Percentiles rank a stretch among this genome's conserved stretches.
Conservation (phyloP, 2,888 invertebrate species). For the Nomada goodeniana region DNA sequence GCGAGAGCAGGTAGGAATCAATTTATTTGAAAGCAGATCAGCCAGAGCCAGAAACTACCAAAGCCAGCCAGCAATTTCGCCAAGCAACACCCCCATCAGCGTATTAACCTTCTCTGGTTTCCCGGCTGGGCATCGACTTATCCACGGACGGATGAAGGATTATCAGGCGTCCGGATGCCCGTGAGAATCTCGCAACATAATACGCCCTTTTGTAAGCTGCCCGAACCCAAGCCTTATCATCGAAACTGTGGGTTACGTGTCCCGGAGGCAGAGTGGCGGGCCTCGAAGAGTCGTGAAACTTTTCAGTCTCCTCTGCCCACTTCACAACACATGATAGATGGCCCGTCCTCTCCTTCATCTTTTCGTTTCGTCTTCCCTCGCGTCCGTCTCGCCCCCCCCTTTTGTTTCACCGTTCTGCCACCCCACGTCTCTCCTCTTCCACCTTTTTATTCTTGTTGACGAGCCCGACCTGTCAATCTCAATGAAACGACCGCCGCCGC, state of each 20-base stretch:
- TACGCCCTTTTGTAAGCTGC: constrained; percentile 70
- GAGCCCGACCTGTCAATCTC: constrained; percentile 40
- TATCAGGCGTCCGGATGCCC: constrained; percentile 62
- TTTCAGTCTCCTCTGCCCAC: constrained; percentile 75
- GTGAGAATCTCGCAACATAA: constrained; percentile 72
- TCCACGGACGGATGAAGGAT: constrained; percentile 65
- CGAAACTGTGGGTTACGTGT: constrained; percentile 65
- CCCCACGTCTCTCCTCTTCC: constrained; percentile 3
- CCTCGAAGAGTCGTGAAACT: constrained; percentile 62
- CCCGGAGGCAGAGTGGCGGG: constrained; percentile 43
- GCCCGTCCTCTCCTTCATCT: constrained; percentile 57
- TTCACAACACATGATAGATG: constrained; percentile 78
- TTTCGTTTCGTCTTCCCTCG: constrained; percentile 17
- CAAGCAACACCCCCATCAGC: constrained; percentile 1
- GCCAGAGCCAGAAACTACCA: background rate
- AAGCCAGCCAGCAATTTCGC: background rate
- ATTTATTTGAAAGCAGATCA: background rate
- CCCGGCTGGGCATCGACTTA: constrained; percentile 48
- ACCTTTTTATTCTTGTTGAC: background rate
- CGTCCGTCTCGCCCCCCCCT: constrained; percentile 1
- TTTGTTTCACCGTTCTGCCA: constrained; percentile 17
- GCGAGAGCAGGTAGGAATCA: background rate
- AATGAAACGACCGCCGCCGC: background rate
- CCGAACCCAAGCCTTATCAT: constrained; percentile 70
- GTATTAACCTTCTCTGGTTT: constrained; percentile 39